Percentiles rank a stretch among this genome's conserved stretches.
These are phyloP conservation scores for Drosophila rellima DNA, from an alignment of 2,888 invertebrate species.

Conservation along the genomic window DNA sequence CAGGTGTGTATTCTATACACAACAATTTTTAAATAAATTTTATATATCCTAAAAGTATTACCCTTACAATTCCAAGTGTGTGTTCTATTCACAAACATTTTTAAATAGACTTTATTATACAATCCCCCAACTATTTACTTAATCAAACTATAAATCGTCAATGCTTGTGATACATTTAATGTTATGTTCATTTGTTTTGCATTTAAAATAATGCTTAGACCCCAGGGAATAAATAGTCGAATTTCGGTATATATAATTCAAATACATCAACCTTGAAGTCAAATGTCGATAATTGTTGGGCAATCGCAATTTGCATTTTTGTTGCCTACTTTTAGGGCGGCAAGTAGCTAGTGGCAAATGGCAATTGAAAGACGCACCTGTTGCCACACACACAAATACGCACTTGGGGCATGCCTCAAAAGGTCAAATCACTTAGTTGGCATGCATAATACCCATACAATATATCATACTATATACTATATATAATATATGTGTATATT, in stretches of 20 bases:
- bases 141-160: too few relatives aligned
- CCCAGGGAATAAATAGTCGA: background rate
- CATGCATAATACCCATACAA: background rate
- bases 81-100: too few relatives aligned
- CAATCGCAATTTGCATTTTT: constrained; percentile 34
- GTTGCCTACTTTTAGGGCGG: constrained; percentile 22
- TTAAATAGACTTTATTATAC: too few relatives aligned
- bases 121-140: too few relatives aligned
- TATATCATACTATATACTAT: constrained; percentile 11
- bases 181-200: background rate
- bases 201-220: background rate
- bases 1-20: too few relatives aligned
- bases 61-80: too few relatives aligned
- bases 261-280: background rate
- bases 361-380: constrained; percentile 55
- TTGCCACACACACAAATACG: constrained; percentile 49
- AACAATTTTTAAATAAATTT: too few relatives aligned
- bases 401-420: constrained; percentile 21
- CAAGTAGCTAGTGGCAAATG: constrained; percentile 10
- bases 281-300: constrained; percentile 24
- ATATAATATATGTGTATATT: constrained; percentile 20
- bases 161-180: background rate
- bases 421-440: constrained; percentile 63
- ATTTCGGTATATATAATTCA: constrained; percentile 3
- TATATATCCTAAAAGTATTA: too few relatives aligned